phyloP scores from a whole-genome alignment of 2,113 vertebrate genomes.

The Rhynchopsitta pachyrhyncha region DNA sequence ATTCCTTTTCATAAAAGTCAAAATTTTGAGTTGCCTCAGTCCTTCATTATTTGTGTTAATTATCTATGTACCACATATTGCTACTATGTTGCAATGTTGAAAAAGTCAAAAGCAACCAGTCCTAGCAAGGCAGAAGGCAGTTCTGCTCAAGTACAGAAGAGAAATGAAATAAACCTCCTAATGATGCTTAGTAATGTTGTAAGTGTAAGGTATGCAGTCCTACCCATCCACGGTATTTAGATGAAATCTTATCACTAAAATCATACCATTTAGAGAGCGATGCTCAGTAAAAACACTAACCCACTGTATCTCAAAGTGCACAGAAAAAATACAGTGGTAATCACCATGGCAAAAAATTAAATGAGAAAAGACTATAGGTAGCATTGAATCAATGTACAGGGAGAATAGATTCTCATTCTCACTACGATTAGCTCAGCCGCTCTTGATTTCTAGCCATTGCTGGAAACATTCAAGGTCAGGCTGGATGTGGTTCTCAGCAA shows the following conservation, averaged over 20 bases:
- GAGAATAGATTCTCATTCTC: background rate
- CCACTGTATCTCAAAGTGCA: background rate
- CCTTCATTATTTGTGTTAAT: background rate
- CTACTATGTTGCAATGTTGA: background rate
- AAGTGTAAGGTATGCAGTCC: background rate
- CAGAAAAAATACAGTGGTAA: background rate
- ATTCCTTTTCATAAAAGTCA: background rate
- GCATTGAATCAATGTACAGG: background rate
- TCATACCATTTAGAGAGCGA: background rate
- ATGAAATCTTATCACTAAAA: background rate
- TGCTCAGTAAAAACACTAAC: background rate
- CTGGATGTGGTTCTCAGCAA: background rate
- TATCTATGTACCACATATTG: background rate
- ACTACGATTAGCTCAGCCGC: background rate
- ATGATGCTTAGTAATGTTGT: background rate
- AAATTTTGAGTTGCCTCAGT: background rate
- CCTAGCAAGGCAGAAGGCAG: constrained; percentile 16
- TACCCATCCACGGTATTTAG: background rate
- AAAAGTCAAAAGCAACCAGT: background rate
- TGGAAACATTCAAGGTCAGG: background rate
- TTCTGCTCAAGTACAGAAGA: background rate
- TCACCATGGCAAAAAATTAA: background rate
- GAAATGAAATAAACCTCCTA: background rate
- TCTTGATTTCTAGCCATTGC: background rate
- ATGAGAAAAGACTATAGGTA: background rate